Conservation (phyloP, 2,113 vertebrate genomes). For the Dicerorhinus sumatrensis region DNA sequence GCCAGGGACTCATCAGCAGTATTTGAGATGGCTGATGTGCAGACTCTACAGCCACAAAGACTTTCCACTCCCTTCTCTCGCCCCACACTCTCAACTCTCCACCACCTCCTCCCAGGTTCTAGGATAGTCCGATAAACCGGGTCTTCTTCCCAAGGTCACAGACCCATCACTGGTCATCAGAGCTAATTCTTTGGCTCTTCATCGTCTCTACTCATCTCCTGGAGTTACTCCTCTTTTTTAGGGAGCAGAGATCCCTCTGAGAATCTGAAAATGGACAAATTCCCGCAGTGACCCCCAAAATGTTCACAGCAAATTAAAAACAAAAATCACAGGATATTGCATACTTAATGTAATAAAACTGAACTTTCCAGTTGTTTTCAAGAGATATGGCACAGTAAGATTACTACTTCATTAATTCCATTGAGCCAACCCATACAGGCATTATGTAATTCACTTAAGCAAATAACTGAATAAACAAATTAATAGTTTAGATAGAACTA, state of each 20-base stretch:
- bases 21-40: rapidly evolving
- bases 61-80: rapidly evolving
- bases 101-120: not conserved
- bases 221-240: not conserved
- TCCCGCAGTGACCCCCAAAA: not conserved
- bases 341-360: not conserved
- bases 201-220: not conserved
- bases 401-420: not conserved
- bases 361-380: not conserved
- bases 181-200: not conserved
- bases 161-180: not conserved
- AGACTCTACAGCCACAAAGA: rapidly evolving
- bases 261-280: not conserved
- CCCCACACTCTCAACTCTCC: not conserved
- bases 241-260: not conserved
- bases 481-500: not conserved
- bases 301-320: not conserved
- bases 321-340: not conserved
- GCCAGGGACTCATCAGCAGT: not conserved
- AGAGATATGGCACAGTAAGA: not conserved
- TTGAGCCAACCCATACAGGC: not conserved
- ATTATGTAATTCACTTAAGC: not conserved
- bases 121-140: not conserved
- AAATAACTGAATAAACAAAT: slow-evolving; percentile 8
- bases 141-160: not conserved